phyloP scores from a whole-genome alignment of 2,797 vertebrate genomes.

The Sitta carolinensis region DNA sequence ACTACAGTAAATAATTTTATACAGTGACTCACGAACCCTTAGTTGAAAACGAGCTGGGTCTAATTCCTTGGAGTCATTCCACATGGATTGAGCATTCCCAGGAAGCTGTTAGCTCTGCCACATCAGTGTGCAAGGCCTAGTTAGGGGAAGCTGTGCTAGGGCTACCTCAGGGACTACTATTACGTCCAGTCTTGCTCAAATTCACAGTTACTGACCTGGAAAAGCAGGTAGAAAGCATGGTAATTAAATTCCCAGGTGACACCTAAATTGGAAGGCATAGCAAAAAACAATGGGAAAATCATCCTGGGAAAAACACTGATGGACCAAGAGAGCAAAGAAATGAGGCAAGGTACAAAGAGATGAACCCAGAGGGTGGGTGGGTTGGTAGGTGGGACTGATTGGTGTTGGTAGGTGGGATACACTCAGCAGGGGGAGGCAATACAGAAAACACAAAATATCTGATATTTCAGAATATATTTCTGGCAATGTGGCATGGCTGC shows the following conservation, averaged over 20 bases:
- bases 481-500: not conserved
- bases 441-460: not conserved
- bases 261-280: not conserved
- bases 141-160: not conserved
- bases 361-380: not conserved
- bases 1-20: not conserved
- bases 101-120: not conserved
- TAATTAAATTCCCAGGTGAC: conserved; percentile 7
- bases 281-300: not conserved
- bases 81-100: not conserved
- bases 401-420: not conserved
- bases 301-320: not conserved
- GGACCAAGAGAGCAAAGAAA: not conserved
- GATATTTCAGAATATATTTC: not conserved
- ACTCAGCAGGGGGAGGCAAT: not conserved
- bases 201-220: not conserved
- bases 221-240: not conserved
- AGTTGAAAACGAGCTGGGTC: not conserved
- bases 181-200: not conserved
- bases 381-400: not conserved
- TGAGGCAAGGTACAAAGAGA: not conserved
- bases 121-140: not conserved
- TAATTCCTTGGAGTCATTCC: not conserved
- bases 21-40: not conserved
- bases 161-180: not conserved